Evolutionary conservation across 2,888 invertebrate species (phyloP).

Genomic region (Xanthorhoe designata): DNA sequence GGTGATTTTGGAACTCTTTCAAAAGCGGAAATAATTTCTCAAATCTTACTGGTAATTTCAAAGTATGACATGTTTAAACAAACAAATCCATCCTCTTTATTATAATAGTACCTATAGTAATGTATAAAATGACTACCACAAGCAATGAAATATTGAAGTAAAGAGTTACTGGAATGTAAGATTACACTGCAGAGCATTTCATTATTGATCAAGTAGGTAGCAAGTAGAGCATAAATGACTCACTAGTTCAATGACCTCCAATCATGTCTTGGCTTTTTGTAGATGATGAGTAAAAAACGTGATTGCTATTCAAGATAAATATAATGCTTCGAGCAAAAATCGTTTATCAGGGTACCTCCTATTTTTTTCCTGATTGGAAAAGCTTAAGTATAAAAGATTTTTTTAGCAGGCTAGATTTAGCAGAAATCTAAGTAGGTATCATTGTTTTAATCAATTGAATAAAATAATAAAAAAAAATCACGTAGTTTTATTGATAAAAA

Average conservation of each 20-base stretch:
- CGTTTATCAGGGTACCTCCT: background rate
- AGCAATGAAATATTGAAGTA: too few relatives aligned
- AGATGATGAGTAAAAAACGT: slow-evolving; percentile 26
- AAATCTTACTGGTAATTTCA: too few relatives aligned
- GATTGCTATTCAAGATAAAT: slow-evolving; percentile 30
- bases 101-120: too few relatives aligned
- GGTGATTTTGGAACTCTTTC: too few relatives aligned
- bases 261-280: slow-evolving; percentile 50
- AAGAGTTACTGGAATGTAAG: slow-evolving; percentile 7
- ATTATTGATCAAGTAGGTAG: slow-evolving; percentile 65
- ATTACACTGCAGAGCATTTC: slow-evolving; percentile 34
- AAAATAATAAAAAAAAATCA: too few relatives aligned
- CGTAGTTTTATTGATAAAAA: too few relatives aligned
- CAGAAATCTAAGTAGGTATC: too few relatives aligned
- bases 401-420: background rate
- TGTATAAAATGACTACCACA: too few relatives aligned
- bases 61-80: too few relatives aligned
- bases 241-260: slow-evolving; percentile 72
- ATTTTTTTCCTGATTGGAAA: background rate
- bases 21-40: too few relatives aligned
- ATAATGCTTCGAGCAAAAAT: slow-evolving; percentile 20
- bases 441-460: too few relatives aligned
- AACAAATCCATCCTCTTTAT: too few relatives aligned
- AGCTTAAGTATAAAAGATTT: background rate
- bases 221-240: slow-evolving; percentile 74